Percentiles rank a stretch among this genome's conserved stretches.
Evolutionary conservation across 2,888 invertebrate species (phyloP).

Genomic region (Dicyrtomina minuta): DNA sequence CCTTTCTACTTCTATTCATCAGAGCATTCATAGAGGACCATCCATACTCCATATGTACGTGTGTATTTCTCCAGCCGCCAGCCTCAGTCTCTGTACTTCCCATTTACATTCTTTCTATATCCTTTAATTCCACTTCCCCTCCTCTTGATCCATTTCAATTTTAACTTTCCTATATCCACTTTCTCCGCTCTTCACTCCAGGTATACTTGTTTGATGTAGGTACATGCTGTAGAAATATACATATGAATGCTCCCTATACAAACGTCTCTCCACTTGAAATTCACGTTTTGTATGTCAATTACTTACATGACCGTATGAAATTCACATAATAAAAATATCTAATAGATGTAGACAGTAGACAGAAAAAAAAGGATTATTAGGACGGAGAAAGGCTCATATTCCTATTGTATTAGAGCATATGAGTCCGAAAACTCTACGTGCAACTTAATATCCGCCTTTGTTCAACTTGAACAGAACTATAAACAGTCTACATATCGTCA

Average conservation of each 20-base stretch:
- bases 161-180: background rate
- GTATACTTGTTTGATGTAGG: too few relatives aligned
- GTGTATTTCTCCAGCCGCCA: background rate
- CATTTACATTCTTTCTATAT: slow-evolving; percentile 4
- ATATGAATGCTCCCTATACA: background rate
- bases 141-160: background rate
- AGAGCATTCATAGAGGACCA: too few relatives aligned
- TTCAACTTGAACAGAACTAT: background rate
- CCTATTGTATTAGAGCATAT: too few relatives aligned
- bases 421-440: too few relatives aligned
- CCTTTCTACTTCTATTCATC: too few relatives aligned
- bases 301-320: background rate
- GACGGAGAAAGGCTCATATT: too few relatives aligned
- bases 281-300: background rate
- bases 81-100: background rate
- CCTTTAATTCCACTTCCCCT: background rate
- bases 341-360: background rate
- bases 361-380: background rate
- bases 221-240: background rate
- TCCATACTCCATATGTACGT: too few relatives aligned
- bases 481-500: too few relatives aligned
- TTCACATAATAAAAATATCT: background rate
- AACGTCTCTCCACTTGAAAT: background rate
- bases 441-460: too few relatives aligned
- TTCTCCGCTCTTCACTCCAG: background rate